A percentile compares a stretch with the other conserved stretches of the same genome.
phyloP scores from a whole-genome alignment of 2,888 invertebrate species.

The Zeuzera pyrina region DNA sequence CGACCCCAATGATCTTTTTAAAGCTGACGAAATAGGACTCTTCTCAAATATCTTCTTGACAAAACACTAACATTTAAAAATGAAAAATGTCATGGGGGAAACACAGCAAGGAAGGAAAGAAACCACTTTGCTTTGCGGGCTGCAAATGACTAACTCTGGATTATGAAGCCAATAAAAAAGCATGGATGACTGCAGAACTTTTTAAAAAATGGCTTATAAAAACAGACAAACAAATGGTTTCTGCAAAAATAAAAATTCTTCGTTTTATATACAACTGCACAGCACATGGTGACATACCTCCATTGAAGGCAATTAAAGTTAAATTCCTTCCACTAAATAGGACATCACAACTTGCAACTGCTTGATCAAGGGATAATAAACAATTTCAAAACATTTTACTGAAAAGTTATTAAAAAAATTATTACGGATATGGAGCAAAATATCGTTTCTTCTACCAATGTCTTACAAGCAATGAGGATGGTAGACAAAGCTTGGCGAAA shows the following conservation, averaged over 20 bases:
- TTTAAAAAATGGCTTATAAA: conserved; percentile 8
- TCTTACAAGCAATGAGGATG: conserved; percentile 1
- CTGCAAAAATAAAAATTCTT: conserved; percentile 12
- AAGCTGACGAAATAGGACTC: conserved; percentile 9
- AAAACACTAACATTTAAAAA: conserved; percentile 9
- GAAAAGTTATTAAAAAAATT: not conserved
- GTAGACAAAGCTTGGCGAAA: conserved; percentile 1
- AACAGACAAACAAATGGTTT: conserved; percentile 7
- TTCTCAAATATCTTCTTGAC: conserved; percentile 8
- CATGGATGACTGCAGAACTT: conserved; percentile 16
- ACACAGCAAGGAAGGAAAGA: conserved; percentile 10
- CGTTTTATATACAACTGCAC: conserved; percentile 11
- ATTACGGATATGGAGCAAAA: not conserved
- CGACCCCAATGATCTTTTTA: conserved; percentile 12
- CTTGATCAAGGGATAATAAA: not conserved
- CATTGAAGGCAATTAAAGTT: not conserved
- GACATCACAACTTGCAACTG: not conserved
- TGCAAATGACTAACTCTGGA: conserved; percentile 14
- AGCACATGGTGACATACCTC: conserved; percentile 5
- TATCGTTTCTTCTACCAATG: not conserved
- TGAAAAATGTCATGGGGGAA: conserved; percentile 9
- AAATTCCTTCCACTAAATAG: no score
- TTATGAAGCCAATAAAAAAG: conserved; percentile 16
- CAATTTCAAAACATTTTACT: not conserved
- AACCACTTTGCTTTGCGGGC: conserved; percentile 15